Percentiles rank a stretch among this genome's conserved stretches.
These are phyloP conservation scores for Amniataba percoides DNA, from an alignment of 2,797 vertebrate genomes.

Conservation along the genomic window DNA sequence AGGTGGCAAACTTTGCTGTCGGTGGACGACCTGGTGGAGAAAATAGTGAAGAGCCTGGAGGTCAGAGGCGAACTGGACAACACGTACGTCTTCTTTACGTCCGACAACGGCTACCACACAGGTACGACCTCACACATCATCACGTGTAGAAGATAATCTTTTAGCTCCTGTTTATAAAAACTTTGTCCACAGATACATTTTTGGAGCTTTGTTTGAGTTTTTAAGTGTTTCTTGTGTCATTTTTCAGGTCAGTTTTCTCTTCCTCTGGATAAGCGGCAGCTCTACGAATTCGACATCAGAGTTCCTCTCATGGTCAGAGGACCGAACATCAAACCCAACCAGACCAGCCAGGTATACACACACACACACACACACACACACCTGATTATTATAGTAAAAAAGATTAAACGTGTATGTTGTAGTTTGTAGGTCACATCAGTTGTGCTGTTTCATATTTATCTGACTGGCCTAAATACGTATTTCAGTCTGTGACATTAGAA, in stretches of 20 bases:
- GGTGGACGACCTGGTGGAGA: slow-evolving; percentile 96
- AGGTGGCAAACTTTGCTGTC: slow-evolving; percentile 98
- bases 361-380: slow-evolving; percentile 1
- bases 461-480: too few relatives aligned
- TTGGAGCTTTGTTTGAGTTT: too few relatives aligned
- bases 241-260: slow-evolving; percentile 95
- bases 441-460: too few relatives aligned
- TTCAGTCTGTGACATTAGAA: too few relatives aligned
- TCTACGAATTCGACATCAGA: slow-evolving; percentile 98
- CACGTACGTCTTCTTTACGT: slow-evolving; percentile 96
- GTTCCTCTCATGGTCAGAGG: slow-evolving; percentile 96
- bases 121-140: slow-evolving; percentile 76
- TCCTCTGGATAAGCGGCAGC: slow-evolving; percentile 96
- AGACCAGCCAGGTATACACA: slow-evolving; percentile 90
- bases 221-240: too few relatives aligned
- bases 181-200: background rate
- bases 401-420: too few relatives aligned
- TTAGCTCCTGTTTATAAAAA: background rate
- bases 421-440: too few relatives aligned
- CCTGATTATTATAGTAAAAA: too few relatives aligned
- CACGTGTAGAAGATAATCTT: background rate
- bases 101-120: slow-evolving; percentile 98
- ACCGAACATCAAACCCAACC: slow-evolving; percentile 94
- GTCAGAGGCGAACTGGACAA: slow-evolving; percentile 90
- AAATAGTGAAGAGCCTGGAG: slow-evolving; percentile 91